A percentile compares a stretch with the other conserved stretches of the same genome.
phyloP scores from a whole-genome alignment of 2,113 vertebrate genomes.

The Calidris pygmaea region DNA sequence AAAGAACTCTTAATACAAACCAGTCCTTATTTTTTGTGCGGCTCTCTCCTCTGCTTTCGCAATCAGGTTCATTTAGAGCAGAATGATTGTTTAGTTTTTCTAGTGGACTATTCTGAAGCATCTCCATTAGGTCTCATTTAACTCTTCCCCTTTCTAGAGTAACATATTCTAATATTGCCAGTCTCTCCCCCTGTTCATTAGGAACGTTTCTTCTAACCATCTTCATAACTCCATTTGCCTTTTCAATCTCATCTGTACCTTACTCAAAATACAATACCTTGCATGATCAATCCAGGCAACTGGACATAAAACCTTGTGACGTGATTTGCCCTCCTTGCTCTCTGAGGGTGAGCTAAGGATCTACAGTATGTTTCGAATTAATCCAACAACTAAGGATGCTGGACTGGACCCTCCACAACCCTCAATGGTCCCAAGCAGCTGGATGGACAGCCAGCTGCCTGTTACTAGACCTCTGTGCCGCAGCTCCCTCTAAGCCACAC shows the following conservation, averaged over 20 bases:
- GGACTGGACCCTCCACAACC: not conserved
- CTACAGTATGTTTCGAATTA: not conserved
- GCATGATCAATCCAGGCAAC: not conserved
- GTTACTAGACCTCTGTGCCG: not conserved
- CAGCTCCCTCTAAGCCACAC: not conserved
- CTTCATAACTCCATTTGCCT: not conserved
- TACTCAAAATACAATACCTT: not conserved
- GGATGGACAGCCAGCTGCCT: not conserved
- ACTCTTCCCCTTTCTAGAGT: not conserved
- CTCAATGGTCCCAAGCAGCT: not conserved
- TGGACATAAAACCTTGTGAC: not conserved
- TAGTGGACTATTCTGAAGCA: not conserved
- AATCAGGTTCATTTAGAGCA: not conserved
- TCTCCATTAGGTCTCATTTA: not conserved
- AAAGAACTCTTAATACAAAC: not conserved
- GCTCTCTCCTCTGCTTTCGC: not conserved
- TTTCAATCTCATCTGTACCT: not conserved
- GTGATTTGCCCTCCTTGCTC: not conserved
- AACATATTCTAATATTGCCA: not conserved
- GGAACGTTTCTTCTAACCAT: not conserved
- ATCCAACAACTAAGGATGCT: not conserved
- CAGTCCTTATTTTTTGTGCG: not conserved
- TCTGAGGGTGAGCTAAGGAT: not conserved
- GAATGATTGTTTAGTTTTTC: not conserved
- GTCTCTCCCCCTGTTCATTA: not conserved